A percentile compares a stretch with the other conserved stretches of the same genome.
phyloP scores from a whole-genome alignment of 2,888 invertebrate genomes.

The Trissonchulus latispiculum region DNA sequence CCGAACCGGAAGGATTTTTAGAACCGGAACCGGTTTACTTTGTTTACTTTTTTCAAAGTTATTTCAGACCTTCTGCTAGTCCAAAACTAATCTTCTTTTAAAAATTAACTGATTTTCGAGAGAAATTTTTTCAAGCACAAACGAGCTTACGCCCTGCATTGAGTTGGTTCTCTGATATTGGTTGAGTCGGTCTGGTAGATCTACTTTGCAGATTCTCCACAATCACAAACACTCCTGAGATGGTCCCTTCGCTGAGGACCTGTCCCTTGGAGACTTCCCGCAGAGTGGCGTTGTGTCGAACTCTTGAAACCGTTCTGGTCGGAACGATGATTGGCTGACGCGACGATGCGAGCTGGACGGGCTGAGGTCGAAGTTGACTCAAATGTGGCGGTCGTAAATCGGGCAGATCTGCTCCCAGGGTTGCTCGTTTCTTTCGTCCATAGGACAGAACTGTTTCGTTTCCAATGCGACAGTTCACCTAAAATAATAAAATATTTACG shows the following conservation, averaged over 20 bases:
- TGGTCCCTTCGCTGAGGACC: neutral
- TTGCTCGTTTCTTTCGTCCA: neutral
- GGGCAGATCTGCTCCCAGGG: neutral
- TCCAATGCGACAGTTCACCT: neutral
- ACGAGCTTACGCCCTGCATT: no score
- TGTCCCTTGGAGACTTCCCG: neutral
- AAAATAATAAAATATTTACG: neutral
- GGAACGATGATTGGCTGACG: slow-evolving; percentile 28
- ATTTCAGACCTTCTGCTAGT: no score
- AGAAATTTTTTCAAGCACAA: no score
- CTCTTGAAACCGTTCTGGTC: neutral
- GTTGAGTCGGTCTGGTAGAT: no score
- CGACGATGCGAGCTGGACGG: neutral
- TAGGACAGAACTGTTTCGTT: neutral
- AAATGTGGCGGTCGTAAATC: neutral
- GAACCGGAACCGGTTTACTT: no score
- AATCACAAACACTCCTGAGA: slow-evolving; percentile 17
- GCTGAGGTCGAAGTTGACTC: neutral
- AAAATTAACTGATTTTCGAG: no score
- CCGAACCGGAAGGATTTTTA: no score
- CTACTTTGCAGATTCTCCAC: slow-evolving; percentile 11
- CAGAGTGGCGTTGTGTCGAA: neutral
- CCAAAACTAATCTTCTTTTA: no score
- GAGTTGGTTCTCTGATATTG: no score
- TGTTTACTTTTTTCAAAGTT: no score